Percentiles rank a stretch among this genome's conserved stretches.
phyloP scores from a whole-genome alignment of 2,113 vertebrate genomes.

The Tachysurus vachellii region DNA sequence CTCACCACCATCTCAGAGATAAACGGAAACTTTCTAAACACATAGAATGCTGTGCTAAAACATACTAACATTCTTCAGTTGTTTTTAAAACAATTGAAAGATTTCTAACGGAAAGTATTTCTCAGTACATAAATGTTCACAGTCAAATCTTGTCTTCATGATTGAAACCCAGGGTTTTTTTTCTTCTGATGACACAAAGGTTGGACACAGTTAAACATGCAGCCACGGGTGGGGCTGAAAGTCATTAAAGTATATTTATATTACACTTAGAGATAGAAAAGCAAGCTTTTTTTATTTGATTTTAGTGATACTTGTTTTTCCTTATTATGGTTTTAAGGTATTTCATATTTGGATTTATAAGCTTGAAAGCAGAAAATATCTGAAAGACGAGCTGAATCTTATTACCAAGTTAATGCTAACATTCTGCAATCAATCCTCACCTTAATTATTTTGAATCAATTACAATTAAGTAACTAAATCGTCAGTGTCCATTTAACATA shows the following conservation, averaged over 20 bases:
- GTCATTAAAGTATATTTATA: not conserved
- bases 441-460: not conserved
- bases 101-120: not conserved
- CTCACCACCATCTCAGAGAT: not conserved
- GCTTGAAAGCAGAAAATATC: not conserved
- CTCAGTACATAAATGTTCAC: not conserved
- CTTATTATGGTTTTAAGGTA: not conserved
- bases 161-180: not conserved
- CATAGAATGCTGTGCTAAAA: not conserved
- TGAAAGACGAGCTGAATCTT: not conserved
- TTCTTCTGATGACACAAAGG: not conserved
- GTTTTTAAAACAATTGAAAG: not conserved
- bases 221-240: not conserved
- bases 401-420: not conserved
- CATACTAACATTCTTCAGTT: not conserved
- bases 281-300: not conserved
- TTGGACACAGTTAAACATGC: not conserved
- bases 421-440: not conserved
- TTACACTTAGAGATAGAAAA: not conserved
- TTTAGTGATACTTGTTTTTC: not conserved
- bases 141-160: not conserved
- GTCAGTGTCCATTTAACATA: not conserved
- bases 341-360: not conserved
- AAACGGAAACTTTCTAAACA: not conserved
- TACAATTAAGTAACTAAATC: not conserved